Evolutionary conservation across 2,888 invertebrate genomes (phyloP).

Genomic region (Gandaritis pyraliata): DNA sequence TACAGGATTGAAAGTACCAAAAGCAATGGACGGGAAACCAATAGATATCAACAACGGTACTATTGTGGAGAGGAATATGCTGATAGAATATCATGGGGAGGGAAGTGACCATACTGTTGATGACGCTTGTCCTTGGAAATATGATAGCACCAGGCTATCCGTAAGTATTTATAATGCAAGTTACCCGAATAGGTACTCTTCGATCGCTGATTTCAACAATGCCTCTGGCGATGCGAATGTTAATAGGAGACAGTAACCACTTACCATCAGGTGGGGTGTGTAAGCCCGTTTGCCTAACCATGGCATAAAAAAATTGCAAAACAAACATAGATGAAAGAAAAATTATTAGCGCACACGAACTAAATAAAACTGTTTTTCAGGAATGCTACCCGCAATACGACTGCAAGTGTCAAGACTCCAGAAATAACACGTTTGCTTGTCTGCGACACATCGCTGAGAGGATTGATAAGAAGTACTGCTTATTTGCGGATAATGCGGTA

Average conservation of each 20-base stretch:
- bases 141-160: constrained; percentile 81
- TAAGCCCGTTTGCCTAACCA: too few species aligned
- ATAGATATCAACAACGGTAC: constrained; percentile 48
- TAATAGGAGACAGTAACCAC: too few species aligned
- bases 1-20: constrained; percentile 63
- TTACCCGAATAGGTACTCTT: too few species aligned
- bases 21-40: constrained; percentile 85
- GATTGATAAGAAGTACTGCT: constrained; percentile 86
- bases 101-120: constrained; percentile 83
- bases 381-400: constrained; percentile 86
- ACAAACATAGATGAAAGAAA: too few species aligned
- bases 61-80: constrained; percentile 78
- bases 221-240: too few species aligned
- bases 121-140: constrained; percentile 86
- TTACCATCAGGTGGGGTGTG: too few species aligned
- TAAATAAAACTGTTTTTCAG: constrained; percentile 64
- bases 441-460: constrained; percentile 86
- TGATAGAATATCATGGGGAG: constrained; percentile 94
- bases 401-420: constrained; percentile 94
- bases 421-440: constrained; percentile 93
- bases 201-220: too few species aligned
- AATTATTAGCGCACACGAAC: too few species aligned
- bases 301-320: too few species aligned
- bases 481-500: constrained; percentile 85
- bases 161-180: constrained; percentile 75